phyloP scores from a whole-genome alignment of 2,888 invertebrate species.

The Rotaria magnacalcarata region DNA sequence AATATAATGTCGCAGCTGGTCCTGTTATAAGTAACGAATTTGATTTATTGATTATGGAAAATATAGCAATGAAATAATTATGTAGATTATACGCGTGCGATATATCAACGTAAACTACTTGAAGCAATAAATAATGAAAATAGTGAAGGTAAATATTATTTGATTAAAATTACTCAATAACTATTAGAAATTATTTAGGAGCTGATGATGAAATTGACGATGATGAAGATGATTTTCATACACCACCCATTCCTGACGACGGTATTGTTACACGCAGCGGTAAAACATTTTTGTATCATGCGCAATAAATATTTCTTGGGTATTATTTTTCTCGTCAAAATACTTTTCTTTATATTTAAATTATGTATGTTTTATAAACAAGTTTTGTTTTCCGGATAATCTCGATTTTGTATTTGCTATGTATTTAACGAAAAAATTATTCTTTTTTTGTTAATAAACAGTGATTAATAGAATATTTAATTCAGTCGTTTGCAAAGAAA shows the following conservation, averaged over 20 bases:
- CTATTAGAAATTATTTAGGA: neutral
- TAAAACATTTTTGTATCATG: neutral
- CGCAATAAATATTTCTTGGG: neutral
- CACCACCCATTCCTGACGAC: neutral
- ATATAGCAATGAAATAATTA: no score
- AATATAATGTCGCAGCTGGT: neutral
- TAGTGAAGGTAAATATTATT: neutral
- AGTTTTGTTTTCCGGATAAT: neutral
- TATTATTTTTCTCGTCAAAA: neutral
- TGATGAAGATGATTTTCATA: neutral
- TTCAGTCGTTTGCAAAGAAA: no score
- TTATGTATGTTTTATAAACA: neutral
- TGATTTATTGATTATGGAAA: no score
- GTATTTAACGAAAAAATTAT: neutral
- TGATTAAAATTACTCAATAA: neutral
- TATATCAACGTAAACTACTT: neutral
- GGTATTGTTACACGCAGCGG: neutral
- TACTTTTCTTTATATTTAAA: neutral
- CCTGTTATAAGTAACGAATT: neutral
- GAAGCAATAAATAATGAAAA: neutral
- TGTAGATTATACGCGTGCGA: neutral
- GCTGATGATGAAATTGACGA: neutral
- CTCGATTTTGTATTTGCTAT: neutral
- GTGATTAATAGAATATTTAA: neutral
- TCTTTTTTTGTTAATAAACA: neutral